These are phyloP conservation scores for Melanotaenia duboulayi DNA, from an alignment of 2,113 vertebrate genomes.

Conservation along the genomic window DNA sequence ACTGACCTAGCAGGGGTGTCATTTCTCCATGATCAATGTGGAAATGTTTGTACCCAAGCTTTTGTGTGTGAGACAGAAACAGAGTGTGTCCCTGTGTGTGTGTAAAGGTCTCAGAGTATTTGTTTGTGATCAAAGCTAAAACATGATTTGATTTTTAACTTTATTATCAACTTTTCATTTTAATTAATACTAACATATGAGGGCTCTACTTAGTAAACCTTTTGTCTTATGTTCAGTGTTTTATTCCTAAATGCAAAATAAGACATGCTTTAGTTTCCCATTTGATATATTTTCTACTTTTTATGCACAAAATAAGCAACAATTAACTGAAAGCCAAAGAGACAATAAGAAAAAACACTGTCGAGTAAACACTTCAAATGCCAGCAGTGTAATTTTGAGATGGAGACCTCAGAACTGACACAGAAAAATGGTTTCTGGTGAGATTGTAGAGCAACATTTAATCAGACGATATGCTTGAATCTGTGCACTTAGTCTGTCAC, in stretches of 20 bases:
- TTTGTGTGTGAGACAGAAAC: conserved; percentile 17
- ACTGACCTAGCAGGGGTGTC: conserved; percentile 12
- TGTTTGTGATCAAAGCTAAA: neutral
- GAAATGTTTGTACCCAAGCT: conserved; percentile 23
- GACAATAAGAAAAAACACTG: neutral
- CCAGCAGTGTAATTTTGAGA: conserved; percentile 16
- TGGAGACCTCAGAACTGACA: conserved; percentile 23
- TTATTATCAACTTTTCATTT: neutral
- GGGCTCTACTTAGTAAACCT: neutral
- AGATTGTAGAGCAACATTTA: conserved; percentile 12
- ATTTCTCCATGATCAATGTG: conserved; percentile 23
- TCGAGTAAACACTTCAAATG: conserved; percentile 9
- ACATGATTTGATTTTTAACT: neutral
- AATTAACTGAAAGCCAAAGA: neutral
- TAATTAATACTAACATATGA: neutral
- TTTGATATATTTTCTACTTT: neutral
- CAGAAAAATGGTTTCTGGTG: conserved; percentile 27
- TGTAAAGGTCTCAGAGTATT: conserved; percentile 5
- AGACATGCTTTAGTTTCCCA: conserved; percentile 2
- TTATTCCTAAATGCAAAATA: neutral
- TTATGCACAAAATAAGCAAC: neutral
- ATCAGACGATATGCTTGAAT: conserved; percentile 28
- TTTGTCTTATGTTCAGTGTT: neutral
- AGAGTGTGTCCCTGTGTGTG: neutral
- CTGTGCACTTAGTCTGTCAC: conserved; percentile 45